Evolutionary conservation across 1,140 invertebrate species (phyloP), one percentile per base, ranked within the genome.

Genomic region (Aphelenchoides besseyi): DNA sequence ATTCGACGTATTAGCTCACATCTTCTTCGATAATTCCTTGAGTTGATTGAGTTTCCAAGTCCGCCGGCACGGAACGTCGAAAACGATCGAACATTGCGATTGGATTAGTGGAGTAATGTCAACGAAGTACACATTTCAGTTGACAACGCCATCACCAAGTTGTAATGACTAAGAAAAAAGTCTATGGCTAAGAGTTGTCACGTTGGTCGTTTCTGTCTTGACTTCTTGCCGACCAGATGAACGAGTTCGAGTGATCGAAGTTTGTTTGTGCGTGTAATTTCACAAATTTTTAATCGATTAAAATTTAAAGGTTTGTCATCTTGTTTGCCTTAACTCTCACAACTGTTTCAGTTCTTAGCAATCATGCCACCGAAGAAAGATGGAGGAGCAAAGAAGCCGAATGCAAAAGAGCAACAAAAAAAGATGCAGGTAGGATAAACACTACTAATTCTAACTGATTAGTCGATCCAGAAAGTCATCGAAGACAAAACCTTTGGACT

Each of bases 401-500:
- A 61, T 33, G 76, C 80, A 59, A 83, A 83, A 64, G 70, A 67
- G 0, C 79, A 79, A 52, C 70, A 83, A 28, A 83, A 83, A 76
- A 79, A 81, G 61, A 83, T 81, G 55, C 81, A n/a, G n/a, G n/a
- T n/a, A n/a, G n/a, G n/a, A n/a, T n/a, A n/a, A n/a, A n/a, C n/a
- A n/a, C n/a, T n/a, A n/a, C n/a, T n/a, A n/a, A n/a, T n/a, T n/a
- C n/a, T n/a, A n/a, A n/a, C n/a, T n/a, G n/a, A n/a, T n/a, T n/a
- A n/a, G n/a, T n/a, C n/a, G n/a, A n/a, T n/a, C n/a, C n/a, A 82
- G 32, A 85, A 83, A 64, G 74, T 80, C 8, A 70, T 85, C 30
- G 83, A 98, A 93, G 96, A 99, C 85, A 98, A 98, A 88, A 99
- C 97, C 0, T 99, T 99, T 87, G 97, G 97, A 54, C 88, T 99